phyloP scores from a whole-genome alignment of 2,888 invertebrate genomes.

The Anodontia alba region DNA sequence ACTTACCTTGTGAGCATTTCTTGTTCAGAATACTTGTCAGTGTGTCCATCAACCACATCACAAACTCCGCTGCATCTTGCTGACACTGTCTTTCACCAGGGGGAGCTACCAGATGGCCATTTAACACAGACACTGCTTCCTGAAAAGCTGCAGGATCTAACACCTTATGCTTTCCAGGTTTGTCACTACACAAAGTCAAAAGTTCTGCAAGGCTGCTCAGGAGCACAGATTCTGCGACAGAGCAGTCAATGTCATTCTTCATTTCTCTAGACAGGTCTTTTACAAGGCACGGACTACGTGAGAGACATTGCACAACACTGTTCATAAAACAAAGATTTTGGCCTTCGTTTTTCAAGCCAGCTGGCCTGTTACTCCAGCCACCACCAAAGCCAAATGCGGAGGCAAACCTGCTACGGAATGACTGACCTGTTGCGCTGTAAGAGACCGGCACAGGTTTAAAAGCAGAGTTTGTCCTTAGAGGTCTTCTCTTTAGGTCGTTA shows the following conservation, averaged over 20 bases:
- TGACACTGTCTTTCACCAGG: slow-evolving; percentile 70
- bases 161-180: slow-evolving; percentile 45
- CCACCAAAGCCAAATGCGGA: slow-evolving; percentile 70
- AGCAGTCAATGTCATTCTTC: slow-evolving; percentile 71
- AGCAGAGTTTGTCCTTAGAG: slow-evolving; percentile 36
- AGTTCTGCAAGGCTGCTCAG: slow-evolving; percentile 70
- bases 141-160: slow-evolving; percentile 70
- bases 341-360: slow-evolving; percentile 80
- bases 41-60: slow-evolving; percentile 80
- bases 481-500: slow-evolving; percentile 55
- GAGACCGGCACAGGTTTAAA: slow-evolving; percentile 6
- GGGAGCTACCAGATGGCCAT: slow-evolving; percentile 66
- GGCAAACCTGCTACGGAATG: slow-evolving; percentile 72
- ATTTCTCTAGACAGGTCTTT: slow-evolving; percentile 65
- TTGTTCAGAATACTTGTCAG: slow-evolving; percentile 79
- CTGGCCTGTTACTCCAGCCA: slow-evolving; percentile 59
- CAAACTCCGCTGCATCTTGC: slow-evolving; percentile 83
- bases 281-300: slow-evolving; percentile 77
- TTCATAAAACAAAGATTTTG: slow-evolving; percentile 83
- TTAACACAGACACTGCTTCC: slow-evolving; percentile 70
- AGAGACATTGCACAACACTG: slow-evolving; percentile 81
- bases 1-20: slow-evolving; percentile 51
- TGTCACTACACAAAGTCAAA: slow-evolving; percentile 66
- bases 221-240: slow-evolving; percentile 71
- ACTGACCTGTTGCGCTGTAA: slow-evolving; percentile 38